Evolutionary conservation across 2,888 invertebrate genomes (phyloP), one percentile per base, ranked within the genome.

Genomic region (Latrodectus hesperus): DNA sequence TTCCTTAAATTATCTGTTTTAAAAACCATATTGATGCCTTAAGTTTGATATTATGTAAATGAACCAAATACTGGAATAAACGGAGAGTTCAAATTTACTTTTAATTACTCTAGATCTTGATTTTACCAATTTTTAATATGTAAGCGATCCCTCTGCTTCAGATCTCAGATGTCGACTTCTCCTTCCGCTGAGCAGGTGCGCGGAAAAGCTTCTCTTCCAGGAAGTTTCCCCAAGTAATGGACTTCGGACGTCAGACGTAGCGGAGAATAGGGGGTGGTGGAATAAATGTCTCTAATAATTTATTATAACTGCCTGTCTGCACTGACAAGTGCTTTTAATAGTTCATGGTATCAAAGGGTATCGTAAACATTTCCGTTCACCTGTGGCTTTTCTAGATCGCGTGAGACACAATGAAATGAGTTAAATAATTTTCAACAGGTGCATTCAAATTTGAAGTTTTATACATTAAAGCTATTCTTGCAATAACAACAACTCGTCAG

Each of bases 211-310:
- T 26, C 49, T 38, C 71, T 72, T 71, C 64, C 71, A 51, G 71
- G 79, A 22, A 71, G 70, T 38, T 78, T 70, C 78, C 78, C 26
- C 53, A 8, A 68, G 52, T 53, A 68, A 77, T 68, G 78, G 52
- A 55, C 53, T 78, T 60, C 60, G n/a, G 60, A 16, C n/a, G 60
- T n/a, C 60, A 6, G 60, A 60, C 2, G 60, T 60, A 60, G 60
- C 12, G 12, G 60, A 60, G 60, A n/a, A n/a, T 12, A 60, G 60
- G 60, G n/a, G 60, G 60, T 12, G 55, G 60, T 12, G 11, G n/a
- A 16, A n/a, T 60, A 60, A 60, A n/a, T n/a, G n/a, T 60, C n/a
- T n/a, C n/a, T 11, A 12, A 60, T 60, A 60, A 60, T 60, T 60
- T 60, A 60, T 60, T n/a, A n/a, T 60, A n/a, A 60, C 16, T 60